Percentiles rank a stretch among this genome's conserved stretches.
Conservation (phyloP, 2,113 vertebrate genomes). For the Cheirogaleus medius region DNA sequence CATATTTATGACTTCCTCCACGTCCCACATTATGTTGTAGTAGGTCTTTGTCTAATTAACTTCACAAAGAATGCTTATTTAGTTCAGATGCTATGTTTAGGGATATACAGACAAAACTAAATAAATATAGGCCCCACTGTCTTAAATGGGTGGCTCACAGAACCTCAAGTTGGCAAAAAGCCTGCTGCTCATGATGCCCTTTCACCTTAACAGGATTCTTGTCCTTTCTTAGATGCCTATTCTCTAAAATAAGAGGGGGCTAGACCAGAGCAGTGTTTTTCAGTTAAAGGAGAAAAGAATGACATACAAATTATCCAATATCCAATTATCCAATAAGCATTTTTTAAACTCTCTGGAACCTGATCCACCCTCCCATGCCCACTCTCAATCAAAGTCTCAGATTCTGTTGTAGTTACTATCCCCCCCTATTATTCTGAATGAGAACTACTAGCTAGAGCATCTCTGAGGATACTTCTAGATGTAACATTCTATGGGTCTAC, state of each 20-base stretch:
- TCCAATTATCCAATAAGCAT: background rate
- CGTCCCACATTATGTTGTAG: background rate
- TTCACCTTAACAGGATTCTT: background rate
- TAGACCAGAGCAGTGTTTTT: background rate
- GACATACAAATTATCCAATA: background rate
- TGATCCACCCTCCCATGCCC: background rate
- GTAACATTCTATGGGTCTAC: background rate
- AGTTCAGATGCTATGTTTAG: background rate
- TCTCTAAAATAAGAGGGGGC: background rate
- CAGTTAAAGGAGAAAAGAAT: background rate
- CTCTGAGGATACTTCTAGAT: background rate
- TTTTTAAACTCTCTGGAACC: background rate
- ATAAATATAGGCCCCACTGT: background rate
- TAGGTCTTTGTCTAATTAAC: constrained; percentile 31
- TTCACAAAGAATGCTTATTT: background rate
- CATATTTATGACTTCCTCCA: background rate
- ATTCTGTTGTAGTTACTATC: background rate
- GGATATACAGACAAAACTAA: background rate
- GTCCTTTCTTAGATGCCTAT: background rate
- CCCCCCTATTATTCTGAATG: background rate
- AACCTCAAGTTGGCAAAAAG: background rate
- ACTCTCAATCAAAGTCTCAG: background rate
- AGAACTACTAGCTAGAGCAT: background rate
- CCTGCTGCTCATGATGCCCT: background rate
- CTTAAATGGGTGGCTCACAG: background rate